Base-by-base conservation (phyloP, 37 sponge, comb jelly and placozoan genomes). In the Oscarella lobularis region DNA sequence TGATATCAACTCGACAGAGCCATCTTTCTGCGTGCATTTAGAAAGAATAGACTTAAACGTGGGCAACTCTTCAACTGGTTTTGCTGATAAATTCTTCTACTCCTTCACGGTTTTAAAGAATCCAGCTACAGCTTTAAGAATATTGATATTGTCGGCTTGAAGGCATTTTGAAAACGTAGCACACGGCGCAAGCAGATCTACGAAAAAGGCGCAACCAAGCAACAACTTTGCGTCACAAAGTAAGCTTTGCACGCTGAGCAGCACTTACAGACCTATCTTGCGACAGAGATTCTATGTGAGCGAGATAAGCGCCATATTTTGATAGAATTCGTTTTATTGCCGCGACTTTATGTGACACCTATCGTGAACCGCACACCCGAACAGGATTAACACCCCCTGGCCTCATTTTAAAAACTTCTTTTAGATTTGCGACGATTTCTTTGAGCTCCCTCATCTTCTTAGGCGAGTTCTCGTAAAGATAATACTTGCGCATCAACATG, bases 381-480 rank as follows among this genome's bases (percentile, higher is more conserved):
- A 48, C 14, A 48, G 60, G 60, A 9, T 48, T 48, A 20, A 27
- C 14, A 20, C 60, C 60, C n/a, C n/a, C n/a, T n/a, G n/a, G n/a
- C n/a, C n/a, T n/a, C n/a, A n/a, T n/a, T n/a, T n/a, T n/a, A n/a
- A n/a, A n/a, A n/a, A n/a, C n/a, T n/a, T n/a, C n/a, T n/a, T n/a
- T n/a, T n/a, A n/a, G n/a, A n/a, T n/a, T n/a, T n/a, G n/a, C n/a
- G n/a, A n/a, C n/a, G n/a, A n/a, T n/a, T n/a, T n/a, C n/a, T n/a
- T n/a, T n/a, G n/a, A n/a, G n/a, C n/a, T n/a, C n/a, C n/a, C n/a
- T n/a, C n/a, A n/a, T n/a, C n/a, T 73, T 55, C 35, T 86, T 82
- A 31, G 79, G 84, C 32, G 75, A 74, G 39, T 83, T 84, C 76
- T 84, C 84, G 66, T 84, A 84, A 34, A 80, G 40, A 72, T 80